Percentiles rank a stretch among this genome's conserved stretches.
These are phyloP conservation scores for Erythrocercus mccallii DNA, from an alignment of 2,113 vertebrate genomes.

Conservation along the genomic window DNA sequence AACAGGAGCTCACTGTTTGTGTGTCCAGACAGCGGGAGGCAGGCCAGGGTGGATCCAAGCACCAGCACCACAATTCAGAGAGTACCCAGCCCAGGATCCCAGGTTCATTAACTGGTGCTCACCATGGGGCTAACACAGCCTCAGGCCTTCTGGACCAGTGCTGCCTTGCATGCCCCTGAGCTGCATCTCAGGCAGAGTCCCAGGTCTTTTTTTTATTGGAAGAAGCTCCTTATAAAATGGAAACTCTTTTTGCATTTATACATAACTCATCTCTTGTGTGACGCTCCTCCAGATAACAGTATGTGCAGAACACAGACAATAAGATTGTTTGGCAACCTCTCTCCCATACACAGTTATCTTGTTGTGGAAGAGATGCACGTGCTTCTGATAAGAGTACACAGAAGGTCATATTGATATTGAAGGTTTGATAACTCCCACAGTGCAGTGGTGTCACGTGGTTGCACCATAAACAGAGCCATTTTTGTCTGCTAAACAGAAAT, in stretches of 20 bases:
- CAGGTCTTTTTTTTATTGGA: background rate
- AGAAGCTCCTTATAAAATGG: background rate
- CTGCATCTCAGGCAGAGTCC: background rate
- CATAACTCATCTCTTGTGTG: background rate
- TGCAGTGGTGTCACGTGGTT: constrained; percentile 16
- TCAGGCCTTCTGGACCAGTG: background rate
- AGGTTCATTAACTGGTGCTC: background rate
- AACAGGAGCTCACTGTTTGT: background rate
- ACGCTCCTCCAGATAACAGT: background rate
- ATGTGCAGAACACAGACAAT: background rate
- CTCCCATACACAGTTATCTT: background rate
- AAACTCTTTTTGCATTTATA: background rate
- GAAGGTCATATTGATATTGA: background rate
- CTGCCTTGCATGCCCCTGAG: background rate
- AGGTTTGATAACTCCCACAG: constrained; percentile 6
- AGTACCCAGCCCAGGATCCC: background rate
- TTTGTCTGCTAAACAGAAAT: background rate
- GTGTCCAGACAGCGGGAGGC: background rate
- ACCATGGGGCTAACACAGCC: background rate
- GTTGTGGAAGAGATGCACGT: background rate
- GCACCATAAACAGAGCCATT: background rate
- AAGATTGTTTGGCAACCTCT: background rate
- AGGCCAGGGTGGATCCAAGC: background rate
- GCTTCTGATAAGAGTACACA: background rate
- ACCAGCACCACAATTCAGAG: background rate